Conservation (phyloP, 1,140 invertebrate genomes). For the Cydia splendana region DNA sequence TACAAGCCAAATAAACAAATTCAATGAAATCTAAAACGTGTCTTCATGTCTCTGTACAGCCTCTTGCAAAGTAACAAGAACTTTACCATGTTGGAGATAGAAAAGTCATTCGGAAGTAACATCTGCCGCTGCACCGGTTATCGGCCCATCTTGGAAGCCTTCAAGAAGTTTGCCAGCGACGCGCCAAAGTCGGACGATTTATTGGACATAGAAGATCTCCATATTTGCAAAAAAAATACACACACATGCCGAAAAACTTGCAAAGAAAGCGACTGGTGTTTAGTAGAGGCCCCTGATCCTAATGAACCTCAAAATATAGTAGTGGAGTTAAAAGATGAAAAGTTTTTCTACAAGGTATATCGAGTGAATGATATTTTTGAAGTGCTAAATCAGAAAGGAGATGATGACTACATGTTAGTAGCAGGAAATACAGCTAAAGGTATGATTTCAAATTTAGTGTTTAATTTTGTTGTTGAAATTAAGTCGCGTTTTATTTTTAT, state of each 20-base stretch:
- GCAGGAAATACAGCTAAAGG: constrained; percentile 79
- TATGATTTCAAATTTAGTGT: constrained; percentile 24
- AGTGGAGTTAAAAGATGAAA: constrained; percentile 58
- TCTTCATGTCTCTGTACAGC: constrained; percentile 43
- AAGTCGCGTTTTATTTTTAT: too few species aligned
- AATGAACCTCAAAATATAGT: constrained; percentile 43
- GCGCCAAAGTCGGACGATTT: constrained; percentile 60
- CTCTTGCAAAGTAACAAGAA: constrained; percentile 68
- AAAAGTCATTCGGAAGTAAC: constrained; percentile 87
- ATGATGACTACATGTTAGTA: constrained; percentile 78
- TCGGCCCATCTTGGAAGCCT: constrained; percentile 88
- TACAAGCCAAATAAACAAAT: neutral
- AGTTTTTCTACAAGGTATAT: constrained; percentile 62
- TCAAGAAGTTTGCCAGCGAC: constrained; percentile 85
- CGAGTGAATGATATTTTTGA: constrained; percentile 60
- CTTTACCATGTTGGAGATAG: constrained; percentile 83
- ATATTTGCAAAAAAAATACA: constrained; percentile 45
- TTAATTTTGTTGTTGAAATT: too few species aligned
- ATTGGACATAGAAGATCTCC: constrained; percentile 62
- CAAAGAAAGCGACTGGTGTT: constrained; percentile 59
- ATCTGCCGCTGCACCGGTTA: constrained; percentile 92
- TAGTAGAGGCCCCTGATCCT: constrained; percentile 49
- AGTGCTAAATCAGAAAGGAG: constrained; percentile 53
- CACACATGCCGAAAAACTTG: constrained; percentile 42
- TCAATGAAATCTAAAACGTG: neutral